Percentiles rank a stretch among this genome's conserved stretches.
Conservation (phyloP, 2,113 vertebrate species). For the Theropithecus gelada region DNA sequence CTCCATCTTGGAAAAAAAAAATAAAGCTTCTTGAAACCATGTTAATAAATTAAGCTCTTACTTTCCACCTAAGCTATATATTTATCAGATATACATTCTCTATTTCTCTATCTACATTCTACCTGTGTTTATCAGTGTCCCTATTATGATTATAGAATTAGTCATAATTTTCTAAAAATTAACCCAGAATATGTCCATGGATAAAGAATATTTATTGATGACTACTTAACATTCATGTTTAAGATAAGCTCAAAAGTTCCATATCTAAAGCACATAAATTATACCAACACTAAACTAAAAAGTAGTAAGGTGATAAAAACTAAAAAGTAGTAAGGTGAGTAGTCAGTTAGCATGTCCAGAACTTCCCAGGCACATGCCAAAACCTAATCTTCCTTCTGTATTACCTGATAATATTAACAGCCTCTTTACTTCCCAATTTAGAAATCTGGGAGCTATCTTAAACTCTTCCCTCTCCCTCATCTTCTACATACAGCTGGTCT, state of each 20-base stretch:
- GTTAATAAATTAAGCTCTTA: conserved; percentile 41
- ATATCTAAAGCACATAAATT: background rate
- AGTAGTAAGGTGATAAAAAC: background rate
- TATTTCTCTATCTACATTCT: background rate
- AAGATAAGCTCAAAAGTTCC: background rate
- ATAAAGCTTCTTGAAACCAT: background rate
- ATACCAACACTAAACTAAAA: background rate
- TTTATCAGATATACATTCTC: background rate
- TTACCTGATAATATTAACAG: background rate
- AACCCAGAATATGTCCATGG: background rate
- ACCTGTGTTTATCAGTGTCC: background rate
- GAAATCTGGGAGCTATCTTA: background rate
- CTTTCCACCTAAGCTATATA: background rate
- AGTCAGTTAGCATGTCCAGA: background rate
- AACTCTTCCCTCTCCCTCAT: background rate
- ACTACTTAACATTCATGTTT: conserved; percentile 1
- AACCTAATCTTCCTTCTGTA: background rate
- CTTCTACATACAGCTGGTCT: background rate
- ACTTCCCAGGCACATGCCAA: background rate
- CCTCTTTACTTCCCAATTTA: background rate
- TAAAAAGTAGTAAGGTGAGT: background rate
- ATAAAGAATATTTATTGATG: conserved; percentile 50
- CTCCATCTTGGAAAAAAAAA: background rate
- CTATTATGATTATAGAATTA: background rate
- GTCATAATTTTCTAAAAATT: conserved; percentile 24